Evolutionary conservation across 1,140 invertebrate species (phyloP).

Genomic region (Babylonia areolata): DNA sequence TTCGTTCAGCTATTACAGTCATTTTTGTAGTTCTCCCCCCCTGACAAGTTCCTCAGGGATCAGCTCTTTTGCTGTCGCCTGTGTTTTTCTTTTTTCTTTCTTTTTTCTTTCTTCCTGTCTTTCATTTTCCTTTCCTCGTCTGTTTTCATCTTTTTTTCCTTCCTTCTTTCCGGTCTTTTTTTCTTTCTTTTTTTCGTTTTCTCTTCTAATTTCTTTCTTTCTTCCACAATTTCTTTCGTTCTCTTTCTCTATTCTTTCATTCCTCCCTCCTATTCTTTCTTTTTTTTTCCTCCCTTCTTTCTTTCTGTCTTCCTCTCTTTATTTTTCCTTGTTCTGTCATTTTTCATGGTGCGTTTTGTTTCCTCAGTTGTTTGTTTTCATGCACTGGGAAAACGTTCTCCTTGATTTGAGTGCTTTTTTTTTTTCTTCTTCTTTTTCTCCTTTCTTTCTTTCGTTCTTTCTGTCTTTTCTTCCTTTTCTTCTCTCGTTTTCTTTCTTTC

Average conservation of each 20-base stretch:
- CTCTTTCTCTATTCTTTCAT: neutral
- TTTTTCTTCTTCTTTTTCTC: neutral
- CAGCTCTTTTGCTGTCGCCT: too few relatives aligned
- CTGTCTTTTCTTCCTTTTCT: neutral
- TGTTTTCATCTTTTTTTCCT: neutral
- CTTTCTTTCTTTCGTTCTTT: neutral
- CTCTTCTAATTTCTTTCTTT: slow-evolving; percentile 30
- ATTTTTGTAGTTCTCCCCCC: too few relatives aligned
- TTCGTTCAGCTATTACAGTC: too few relatives aligned
- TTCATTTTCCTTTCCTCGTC: neutral
- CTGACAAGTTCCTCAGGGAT: too few relatives aligned
- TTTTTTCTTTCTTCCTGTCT: too few relatives aligned
- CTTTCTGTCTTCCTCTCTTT: neutral
- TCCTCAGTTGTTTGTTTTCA: too few relatives aligned
- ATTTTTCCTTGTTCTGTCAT: neutral
- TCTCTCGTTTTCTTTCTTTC: slow-evolving; percentile 1
- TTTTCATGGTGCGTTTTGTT: too few relatives aligned
- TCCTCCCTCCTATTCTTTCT: neutral
- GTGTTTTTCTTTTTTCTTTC: too few relatives aligned
- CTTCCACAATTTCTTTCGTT: neutral
- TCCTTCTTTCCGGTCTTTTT: neutral
- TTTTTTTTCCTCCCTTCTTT: neutral
- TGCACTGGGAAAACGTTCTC: too few relatives aligned
- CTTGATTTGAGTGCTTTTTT: too few relatives aligned
- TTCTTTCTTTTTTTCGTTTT: neutral